phyloP scores from a whole-genome alignment of 2,113 vertebrate species.

The Platysternon megacephalum region DNA sequence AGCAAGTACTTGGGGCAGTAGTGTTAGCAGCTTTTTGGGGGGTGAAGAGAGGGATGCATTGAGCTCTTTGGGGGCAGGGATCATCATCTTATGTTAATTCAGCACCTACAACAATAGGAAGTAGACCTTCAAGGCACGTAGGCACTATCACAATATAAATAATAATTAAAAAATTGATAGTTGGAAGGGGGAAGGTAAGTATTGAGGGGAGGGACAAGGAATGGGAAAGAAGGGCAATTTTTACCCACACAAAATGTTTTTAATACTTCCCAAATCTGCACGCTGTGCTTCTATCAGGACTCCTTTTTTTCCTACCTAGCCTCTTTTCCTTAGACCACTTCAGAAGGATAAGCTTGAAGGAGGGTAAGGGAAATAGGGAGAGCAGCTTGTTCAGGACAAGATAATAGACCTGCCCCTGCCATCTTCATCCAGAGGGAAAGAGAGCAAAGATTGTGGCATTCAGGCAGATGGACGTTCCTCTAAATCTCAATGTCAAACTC shows the following conservation, averaged over 20 bases:
- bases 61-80: background rate
- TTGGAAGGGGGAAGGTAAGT: background rate
- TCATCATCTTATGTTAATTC: background rate
- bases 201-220: background rate
- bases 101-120: background rate
- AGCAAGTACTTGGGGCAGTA: no score
- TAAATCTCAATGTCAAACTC: background rate
- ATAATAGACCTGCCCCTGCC: background rate
- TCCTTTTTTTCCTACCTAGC: background rate
- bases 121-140: background rate
- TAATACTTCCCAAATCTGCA: background rate
- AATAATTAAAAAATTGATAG: background rate
- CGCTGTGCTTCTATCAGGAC: background rate
- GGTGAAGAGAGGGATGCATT: background rate
- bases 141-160: background rate
- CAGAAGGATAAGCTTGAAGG: background rate
- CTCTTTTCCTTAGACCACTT: background rate
- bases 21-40: no score
- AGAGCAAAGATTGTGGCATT: background rate
- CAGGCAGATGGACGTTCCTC: background rate
- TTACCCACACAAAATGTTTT: background rate
- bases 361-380: background rate
- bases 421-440: background rate
- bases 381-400: background rate
- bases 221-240: background rate